A percentile compares a stretch with the other conserved stretches of the same genome.
Conservation (phyloP, 2,113 vertebrate genomes). For the Vombatus ursinus region DNA sequence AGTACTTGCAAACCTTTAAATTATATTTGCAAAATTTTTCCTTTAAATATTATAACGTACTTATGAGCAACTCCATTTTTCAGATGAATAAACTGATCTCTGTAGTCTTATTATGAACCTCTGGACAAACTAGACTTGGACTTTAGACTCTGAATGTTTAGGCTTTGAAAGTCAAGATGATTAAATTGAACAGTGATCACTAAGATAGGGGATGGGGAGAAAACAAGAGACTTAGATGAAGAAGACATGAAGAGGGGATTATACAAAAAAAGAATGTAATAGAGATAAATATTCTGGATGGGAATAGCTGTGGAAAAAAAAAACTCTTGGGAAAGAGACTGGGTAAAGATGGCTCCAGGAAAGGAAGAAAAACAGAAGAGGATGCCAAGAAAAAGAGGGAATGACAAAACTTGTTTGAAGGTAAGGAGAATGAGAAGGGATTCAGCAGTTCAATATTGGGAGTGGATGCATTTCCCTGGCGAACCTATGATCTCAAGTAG, state of each 20-base stretch:
- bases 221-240: constrained; percentile 24
- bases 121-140: neutral
- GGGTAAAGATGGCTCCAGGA: constrained; percentile 11
- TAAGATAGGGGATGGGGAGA: neutral
- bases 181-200: constrained; percentile 31
- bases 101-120: constrained; percentile 25
- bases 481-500: constrained; percentile 7
- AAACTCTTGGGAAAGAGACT: neutral
- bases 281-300: neutral
- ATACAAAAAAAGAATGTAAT: neutral
- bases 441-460: neutral
- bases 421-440: constrained; percentile 26
- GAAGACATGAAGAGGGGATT: constrained; percentile 20
- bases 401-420: neutral
- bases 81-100: constrained; percentile 13
- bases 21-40: constrained; percentile 36
- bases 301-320: neutral
- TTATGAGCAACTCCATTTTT: constrained; percentile 35
- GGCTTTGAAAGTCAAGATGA: constrained; percentile 37
- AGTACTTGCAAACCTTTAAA: constrained; percentile 16
- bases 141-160: neutral
- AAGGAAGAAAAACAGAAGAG: neutral
- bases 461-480: neutral
- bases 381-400: constrained; percentile 3
- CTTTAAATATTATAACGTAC: constrained; percentile 33